A percentile compares a stretch with the other conserved stretches of the same genome.
These are phyloP conservation scores for Alauda arvensis DNA, from an alignment of 2,797 vertebrate species.

Conservation along the genomic window DNA sequence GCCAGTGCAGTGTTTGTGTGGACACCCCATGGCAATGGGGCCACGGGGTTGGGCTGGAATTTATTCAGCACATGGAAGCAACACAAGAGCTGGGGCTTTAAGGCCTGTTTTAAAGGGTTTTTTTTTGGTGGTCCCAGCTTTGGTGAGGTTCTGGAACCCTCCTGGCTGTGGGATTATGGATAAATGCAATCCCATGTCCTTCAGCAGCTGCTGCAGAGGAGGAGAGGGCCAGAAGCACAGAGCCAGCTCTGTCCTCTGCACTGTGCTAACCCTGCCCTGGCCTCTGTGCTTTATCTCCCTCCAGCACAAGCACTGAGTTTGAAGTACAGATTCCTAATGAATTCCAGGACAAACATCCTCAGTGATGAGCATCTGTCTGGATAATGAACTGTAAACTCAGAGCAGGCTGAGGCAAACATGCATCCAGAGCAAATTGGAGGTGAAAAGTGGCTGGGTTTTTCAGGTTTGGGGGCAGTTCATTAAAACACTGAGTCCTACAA, in stretches of 20 bases:
- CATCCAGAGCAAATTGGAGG: not conserved
- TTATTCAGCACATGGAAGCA: not conserved
- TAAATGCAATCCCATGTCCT: accelerated
- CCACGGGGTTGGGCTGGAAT: not conserved
- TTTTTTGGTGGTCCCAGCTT: not conserved
- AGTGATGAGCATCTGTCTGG: not conserved
- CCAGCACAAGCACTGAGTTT: not conserved
- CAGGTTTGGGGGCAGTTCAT: not conserved
- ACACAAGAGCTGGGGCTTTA: not conserved
- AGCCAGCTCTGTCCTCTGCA: not conserved
- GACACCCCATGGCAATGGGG: not conserved
- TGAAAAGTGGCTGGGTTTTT: not conserved
- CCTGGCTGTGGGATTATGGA: not conserved
- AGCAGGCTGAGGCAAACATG: not conserved
- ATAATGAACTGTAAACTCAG: constrained; percentile 27
- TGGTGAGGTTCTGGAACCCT: not conserved
- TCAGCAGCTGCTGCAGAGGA: not conserved
- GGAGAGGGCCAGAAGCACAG: not conserved
- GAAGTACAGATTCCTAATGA: not conserved
- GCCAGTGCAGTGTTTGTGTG: too few species aligned
- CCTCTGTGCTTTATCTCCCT: not conserved
- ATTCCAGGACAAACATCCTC: not conserved
- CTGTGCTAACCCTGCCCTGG: not conserved
- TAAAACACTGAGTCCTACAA: not conserved
- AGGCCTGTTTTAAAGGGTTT: not conserved